Evolutionary conservation across 1,140 invertebrate species (phyloP).

Genomic region (Drosophila quadrilineata): DNA sequence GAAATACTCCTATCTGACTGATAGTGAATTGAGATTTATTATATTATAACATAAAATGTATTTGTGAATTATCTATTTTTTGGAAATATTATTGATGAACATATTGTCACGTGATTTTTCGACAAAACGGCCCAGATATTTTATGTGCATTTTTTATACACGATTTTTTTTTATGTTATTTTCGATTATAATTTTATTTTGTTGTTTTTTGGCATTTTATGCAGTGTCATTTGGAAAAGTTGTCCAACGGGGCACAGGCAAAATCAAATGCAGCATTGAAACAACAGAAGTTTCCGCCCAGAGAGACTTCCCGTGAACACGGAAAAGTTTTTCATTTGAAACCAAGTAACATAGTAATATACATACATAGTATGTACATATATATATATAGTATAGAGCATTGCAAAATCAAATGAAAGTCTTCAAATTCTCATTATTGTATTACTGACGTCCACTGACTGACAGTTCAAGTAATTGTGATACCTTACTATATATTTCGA

Average conservation of each 20-base stretch:
- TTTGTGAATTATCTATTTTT: too few relatives aligned
- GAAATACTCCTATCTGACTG: too few relatives aligned
- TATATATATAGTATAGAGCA: not conserved
- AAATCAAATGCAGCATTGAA: conserved; percentile 33
- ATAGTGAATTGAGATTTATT: too few relatives aligned
- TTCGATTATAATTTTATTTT: conserved; percentile 20
- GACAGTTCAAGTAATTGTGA: too few relatives aligned
- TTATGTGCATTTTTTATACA: conserved; percentile 18
- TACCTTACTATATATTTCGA: too few relatives aligned
- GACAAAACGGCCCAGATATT: too few relatives aligned
- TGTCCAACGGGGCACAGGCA: conserved; percentile 24
- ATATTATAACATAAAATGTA: too few relatives aligned
- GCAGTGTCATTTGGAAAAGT: conserved; percentile 55
- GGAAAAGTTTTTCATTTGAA: conserved; percentile 4
- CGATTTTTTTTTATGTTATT: conserved; percentile 21
- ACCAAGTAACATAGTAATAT: not conserved
- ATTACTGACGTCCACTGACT: too few relatives aligned
- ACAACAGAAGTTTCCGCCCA: conserved; percentile 34
- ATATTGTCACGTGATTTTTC: too few relatives aligned
- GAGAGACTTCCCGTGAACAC: conserved; percentile 6
- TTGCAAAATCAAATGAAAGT: conserved; percentile 5
- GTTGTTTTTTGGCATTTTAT: conserved; percentile 29
- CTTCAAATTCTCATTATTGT: not conserved
- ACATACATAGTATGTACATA: not conserved
- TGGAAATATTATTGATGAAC: too few relatives aligned